Base-by-base conservation (phyloP, 2,888 invertebrate genomes). In the Napeogenes sylphis region DNA sequence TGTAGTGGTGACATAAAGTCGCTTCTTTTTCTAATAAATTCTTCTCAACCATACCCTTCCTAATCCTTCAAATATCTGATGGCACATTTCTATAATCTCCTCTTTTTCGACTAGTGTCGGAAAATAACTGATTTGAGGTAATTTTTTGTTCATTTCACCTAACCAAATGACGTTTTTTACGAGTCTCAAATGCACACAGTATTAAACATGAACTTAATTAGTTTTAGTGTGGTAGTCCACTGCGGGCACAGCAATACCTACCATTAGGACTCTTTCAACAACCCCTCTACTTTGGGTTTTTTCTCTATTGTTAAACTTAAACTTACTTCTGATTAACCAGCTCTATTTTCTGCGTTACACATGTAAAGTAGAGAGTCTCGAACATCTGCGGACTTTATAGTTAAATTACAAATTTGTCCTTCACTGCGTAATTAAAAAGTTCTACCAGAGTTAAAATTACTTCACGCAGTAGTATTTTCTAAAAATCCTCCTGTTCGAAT, bases 341-440 rank as follows among this genome's bases (percentile, higher is more conserved):
- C 96, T 80, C 94, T 93, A 78, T 96, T 96, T 80, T 96, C 95
- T 0, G 96, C 96, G 61, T 93, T 92, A 77, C 96, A 96, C 55
- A 93, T 92, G 77, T 96, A 96, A 56, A 92, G 91, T 53, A 95
- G 96, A 47, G 95, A 93, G 79, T 96, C 96, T 82, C 94, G 94
- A 68, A 94, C 83, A 66, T 95, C 95, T 6, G 93, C 94, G 42
- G 94, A 92, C 73, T 93, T 92, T 68, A 96, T 94, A 5, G 94
- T 95, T 78, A 96, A 87, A 82, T 94, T 94, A 79, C 94, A 95
- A 61, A 93, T 93, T 75, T 93, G 93, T 70, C 93, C 92, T 80
- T 92, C 91, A 77, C 93, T 91, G 75, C 93, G 93, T 67, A 94
- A 91, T 72, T 94, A 88, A 81, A 94, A 94, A 71, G 92, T 90